These are phyloP conservation scores for Carcina quercana DNA, from an alignment of 2,888 invertebrate species.

Conservation along the genomic window DNA sequence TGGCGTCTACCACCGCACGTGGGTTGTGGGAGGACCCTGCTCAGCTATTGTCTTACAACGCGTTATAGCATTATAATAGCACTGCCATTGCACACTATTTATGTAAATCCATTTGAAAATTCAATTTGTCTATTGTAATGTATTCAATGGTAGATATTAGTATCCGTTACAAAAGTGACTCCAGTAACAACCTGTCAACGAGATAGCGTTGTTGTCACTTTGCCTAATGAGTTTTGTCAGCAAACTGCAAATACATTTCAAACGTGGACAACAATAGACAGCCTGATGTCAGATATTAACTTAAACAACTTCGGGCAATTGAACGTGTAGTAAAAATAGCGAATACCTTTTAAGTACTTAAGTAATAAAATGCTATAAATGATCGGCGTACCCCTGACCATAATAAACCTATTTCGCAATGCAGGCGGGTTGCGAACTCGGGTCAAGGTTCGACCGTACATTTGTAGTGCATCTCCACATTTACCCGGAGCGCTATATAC, in stretches of 20 bases:
- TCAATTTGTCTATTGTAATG: slow-evolving; percentile 64
- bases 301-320: too few species aligned
- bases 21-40: slow-evolving; percentile 61
- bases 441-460: slow-evolving; percentile 54
- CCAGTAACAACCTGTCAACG: slow-evolving; percentile 46
- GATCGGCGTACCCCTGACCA: too few species aligned
- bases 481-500: slow-evolving; percentile 27
- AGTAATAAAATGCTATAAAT: too few species aligned
- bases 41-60: slow-evolving; percentile 64
- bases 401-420: too few species aligned
- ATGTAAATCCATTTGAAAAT: slow-evolving; percentile 67
- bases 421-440: slow-evolving; percentile 16
- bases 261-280: too few species aligned
- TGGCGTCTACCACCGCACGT: slow-evolving; percentile 46
- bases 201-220: slow-evolving; percentile 25
- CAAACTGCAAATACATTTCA: slow-evolving; percentile 15
- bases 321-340: too few species aligned
- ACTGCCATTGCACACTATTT: slow-evolving; percentile 66
- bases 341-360: too few species aligned
- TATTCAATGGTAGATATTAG: slow-evolving; percentile 55
- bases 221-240: slow-evolving; percentile 20
- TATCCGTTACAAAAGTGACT: slow-evolving; percentile 39
- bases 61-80: slow-evolving; percentile 64
- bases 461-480: slow-evolving; percentile 41
- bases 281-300: too few species aligned